Percentiles rank a stretch among this genome's conserved stretches.
Evolutionary conservation across 2,797 vertebrate genomes (phyloP).

Genomic region (Melanotaenia boesemani): DNA sequence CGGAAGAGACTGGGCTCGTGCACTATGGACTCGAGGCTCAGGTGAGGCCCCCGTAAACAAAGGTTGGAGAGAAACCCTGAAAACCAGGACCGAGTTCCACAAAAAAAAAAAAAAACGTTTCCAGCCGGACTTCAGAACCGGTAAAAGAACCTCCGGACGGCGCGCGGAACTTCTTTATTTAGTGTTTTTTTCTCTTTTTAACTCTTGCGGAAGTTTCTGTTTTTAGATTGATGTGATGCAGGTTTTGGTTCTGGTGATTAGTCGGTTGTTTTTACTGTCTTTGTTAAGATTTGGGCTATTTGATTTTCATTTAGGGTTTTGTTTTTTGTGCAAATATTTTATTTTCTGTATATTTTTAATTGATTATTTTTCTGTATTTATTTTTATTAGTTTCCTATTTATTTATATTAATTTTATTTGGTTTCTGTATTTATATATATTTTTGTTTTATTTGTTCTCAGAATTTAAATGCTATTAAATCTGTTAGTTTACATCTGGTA

Average conservation of each 20-base stretch:
- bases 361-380: no score
- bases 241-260: not conserved
- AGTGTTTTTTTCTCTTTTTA: not conserved
- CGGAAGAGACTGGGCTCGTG: constrained; percentile 59
- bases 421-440: no score
- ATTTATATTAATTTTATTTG: no score
- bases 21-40: constrained; percentile 8
- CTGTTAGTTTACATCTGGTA: no score
- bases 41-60: constrained; percentile 55
- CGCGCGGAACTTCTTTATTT: not conserved
- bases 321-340: no score
- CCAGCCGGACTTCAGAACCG: not conserved
- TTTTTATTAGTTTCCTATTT: no score
- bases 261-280: not conserved
- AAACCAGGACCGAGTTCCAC: not conserved
- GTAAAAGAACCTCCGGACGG: constrained; percentile 11
- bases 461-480: no score
- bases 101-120: not conserved
- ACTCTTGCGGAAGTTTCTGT: not conserved
- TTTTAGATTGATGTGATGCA: no score
- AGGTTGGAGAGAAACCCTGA: constrained; percentile 10
- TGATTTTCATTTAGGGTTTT: no score
- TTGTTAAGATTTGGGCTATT: no score
- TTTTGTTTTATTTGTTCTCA: no score
- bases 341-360: no score